Conservation (phyloP, 2,113 vertebrate genomes). For the Ceyx cyanopectus region DNA sequence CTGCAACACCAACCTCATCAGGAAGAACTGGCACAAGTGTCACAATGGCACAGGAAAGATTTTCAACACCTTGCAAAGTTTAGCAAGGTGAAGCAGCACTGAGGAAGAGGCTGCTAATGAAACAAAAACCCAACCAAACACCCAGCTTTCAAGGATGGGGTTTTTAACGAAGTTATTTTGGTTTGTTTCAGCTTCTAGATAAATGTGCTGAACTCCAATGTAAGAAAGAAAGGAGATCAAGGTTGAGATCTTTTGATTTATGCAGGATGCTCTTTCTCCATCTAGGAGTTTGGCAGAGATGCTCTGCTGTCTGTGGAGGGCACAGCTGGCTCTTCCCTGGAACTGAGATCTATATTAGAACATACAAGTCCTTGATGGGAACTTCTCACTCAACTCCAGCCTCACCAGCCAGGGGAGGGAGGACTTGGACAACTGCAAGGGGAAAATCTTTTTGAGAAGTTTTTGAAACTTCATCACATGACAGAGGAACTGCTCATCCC, state of each 20-base stretch:
- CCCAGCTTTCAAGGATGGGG: not conserved
- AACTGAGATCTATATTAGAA: not conserved
- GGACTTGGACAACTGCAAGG: not conserved
- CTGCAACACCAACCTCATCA: not conserved
- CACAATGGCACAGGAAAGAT: not conserved
- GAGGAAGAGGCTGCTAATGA: not conserved
- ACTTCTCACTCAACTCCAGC: not conserved
- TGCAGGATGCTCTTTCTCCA: not conserved
- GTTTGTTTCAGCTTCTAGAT: not conserved
- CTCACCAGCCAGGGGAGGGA: not conserved
- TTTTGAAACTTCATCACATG: not conserved
- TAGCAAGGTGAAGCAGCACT: not conserved
- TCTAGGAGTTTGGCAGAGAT: not conserved
- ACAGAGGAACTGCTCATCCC: not conserved
- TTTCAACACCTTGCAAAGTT: not conserved
- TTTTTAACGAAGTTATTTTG: not conserved
- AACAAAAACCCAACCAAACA: too few relatives aligned
- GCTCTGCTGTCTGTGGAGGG: not conserved
- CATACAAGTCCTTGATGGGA: rapidly evolving
- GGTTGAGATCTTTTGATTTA: not conserved
- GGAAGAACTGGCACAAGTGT: not conserved
- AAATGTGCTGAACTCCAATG: not conserved
- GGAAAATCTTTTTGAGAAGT: not conserved
- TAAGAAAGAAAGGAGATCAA: not conserved
- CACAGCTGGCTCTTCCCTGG: not conserved